Evolutionary conservation across 2,113 vertebrate genomes (phyloP), one percentile per base, ranked within the genome.

Genomic region (Eurypyga helias): DNA sequence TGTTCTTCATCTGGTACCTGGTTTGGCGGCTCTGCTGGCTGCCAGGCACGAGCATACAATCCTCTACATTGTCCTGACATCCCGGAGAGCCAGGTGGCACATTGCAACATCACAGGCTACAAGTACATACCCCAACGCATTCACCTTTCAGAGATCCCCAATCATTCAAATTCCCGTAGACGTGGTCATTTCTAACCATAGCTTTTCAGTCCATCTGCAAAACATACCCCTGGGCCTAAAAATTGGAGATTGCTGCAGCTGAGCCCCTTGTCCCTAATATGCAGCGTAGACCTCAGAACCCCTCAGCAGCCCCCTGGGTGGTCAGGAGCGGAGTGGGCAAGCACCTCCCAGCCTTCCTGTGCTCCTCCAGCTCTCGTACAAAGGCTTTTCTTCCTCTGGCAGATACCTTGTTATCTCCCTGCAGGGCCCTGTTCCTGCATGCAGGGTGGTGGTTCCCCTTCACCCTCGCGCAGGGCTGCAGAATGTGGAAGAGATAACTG

Each of bases 381-480:
- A 58, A 82, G 73, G 52, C 38, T 66, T 19, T 26, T 89, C 69
- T 64, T 64, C 16, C 0, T 33, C 78, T 81, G 66, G 23, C 2
- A 7, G 85, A 60, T 41, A 25, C 72, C 76, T 70, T 15, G 10
- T 87, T 58, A 33, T 38, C 89, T 64, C 57, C 69, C 73, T 29
- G n/a, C 58, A 26, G 87, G 91, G 93, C 94, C 5, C 4, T 60
- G 90, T 54, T 73, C 66, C 94, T 75, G 89, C 91, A 81, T 0
- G 83, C 94, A 92, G 87, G 84, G 83, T 71, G 83, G 77, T 82
- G 73, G 20, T 69, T 94, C 52, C 81, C 92, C 67, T 75, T 72
- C 13, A 51, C 77, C 69, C 83, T 70, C 38, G 7, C 5, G 11
- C 52, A 24, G 19, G 67, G 69, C 93, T 58, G 90, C 93, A 87